Conservation (phyloP, 2,888 invertebrate species). For the Sminthurinus aureus region DNA sequence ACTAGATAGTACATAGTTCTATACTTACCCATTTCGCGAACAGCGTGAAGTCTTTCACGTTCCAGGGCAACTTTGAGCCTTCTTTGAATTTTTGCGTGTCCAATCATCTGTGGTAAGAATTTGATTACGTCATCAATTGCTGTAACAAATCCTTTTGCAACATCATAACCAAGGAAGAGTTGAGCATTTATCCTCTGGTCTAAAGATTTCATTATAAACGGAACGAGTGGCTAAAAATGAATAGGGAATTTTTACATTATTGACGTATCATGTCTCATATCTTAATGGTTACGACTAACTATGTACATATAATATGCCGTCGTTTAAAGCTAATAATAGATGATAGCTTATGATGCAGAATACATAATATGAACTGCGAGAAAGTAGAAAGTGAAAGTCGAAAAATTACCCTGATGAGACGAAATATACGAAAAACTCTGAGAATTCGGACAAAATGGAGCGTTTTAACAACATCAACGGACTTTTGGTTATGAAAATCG, state of each 20-base stretch:
- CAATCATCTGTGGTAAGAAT: slow-evolving; percentile 67
- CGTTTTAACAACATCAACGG: slow-evolving; percentile 65
- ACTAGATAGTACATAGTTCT: not conserved
- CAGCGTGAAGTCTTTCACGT: slow-evolving; percentile 64
- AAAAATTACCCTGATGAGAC: slow-evolving; percentile 62
- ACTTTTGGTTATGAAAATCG: slow-evolving; percentile 62
- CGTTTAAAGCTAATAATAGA: too few species aligned
- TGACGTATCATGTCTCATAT: not conserved
- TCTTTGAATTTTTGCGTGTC: slow-evolving; percentile 62
- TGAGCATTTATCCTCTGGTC: slow-evolving; percentile 69
- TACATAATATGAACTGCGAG: not conserved
- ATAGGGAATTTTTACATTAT: slow-evolving; percentile 10
- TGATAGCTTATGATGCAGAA: too few species aligned
- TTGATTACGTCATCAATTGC: slow-evolving; percentile 70
- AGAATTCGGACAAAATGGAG: slow-evolving; percentile 66
- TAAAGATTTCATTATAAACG: slow-evolving; percentile 67
- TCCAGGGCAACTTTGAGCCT: slow-evolving; percentile 60
- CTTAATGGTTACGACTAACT: too few species aligned
- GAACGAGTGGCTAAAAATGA: slow-evolving; percentile 64
- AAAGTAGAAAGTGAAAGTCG: too few species aligned
- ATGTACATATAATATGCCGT: too few species aligned
- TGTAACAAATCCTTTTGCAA: slow-evolving; percentile 72
- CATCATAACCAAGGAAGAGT: slow-evolving; percentile 70
- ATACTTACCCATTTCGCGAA: slow-evolving; percentile 65
- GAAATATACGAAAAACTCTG: slow-evolving; percentile 65